These are phyloP conservation scores for Leptosomus discolor DNA, from an alignment of 2,113 vertebrate genomes.

Conservation along the genomic window DNA sequence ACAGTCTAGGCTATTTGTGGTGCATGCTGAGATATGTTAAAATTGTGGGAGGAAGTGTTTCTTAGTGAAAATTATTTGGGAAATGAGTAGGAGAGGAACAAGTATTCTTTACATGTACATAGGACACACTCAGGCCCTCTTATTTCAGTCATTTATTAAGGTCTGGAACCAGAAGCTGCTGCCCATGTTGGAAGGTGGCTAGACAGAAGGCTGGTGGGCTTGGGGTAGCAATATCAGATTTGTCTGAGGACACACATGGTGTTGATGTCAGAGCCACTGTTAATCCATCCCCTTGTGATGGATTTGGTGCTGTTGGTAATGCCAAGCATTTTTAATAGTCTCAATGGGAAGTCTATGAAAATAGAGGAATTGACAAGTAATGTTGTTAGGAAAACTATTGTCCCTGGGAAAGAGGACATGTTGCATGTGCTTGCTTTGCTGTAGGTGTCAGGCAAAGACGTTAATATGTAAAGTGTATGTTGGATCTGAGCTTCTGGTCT, in stretches of 20 bases:
- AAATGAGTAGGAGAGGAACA: background rate
- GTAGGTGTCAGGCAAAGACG: background rate
- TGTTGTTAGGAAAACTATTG: background rate
- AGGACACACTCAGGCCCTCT: background rate
- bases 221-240: background rate
- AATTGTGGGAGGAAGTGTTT: background rate
- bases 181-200: background rate
- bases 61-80: background rate
- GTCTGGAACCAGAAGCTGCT: background rate
- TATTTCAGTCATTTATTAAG: background rate
- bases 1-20: background rate
- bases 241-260: accelerated
- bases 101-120: background rate
- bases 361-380: background rate
- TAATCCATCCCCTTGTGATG: background rate
- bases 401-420: background rate
- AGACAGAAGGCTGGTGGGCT: background rate
- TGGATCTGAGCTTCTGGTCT: background rate
- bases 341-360: background rate
- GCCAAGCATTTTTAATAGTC: background rate
- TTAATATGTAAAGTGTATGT: background rate
- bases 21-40: background rate
- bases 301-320: background rate
- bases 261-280: background rate
- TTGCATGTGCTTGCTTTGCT: background rate